Evolutionary conservation across 2,113 vertebrate genomes (phyloP).

Genomic region (Eulemur macaco): DNA sequence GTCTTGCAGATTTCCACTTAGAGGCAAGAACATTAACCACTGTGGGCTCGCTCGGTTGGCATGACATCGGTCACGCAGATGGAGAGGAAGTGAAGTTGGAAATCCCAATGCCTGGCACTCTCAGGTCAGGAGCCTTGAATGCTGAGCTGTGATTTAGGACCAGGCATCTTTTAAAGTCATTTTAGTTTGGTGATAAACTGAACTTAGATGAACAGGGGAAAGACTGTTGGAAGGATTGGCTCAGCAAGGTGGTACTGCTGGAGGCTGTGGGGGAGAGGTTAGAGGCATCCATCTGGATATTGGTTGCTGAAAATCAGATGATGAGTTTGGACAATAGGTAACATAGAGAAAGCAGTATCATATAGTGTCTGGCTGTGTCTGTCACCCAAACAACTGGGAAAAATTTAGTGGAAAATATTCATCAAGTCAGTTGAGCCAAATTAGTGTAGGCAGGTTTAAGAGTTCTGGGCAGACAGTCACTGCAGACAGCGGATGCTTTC

Average conservation of each 20-base stretch:
- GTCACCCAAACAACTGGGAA: not conserved
- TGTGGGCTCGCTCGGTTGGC: not conserved
- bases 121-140: not conserved
- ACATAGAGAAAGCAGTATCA: not conserved
- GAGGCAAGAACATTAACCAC: not conserved
- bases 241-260: not conserved
- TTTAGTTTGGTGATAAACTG: not conserved
- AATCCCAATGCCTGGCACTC: not conserved
- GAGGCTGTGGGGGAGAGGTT: not conserved
- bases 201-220: not conserved
- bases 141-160: not conserved
- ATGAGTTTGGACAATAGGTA: not conserved
- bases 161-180: not conserved
- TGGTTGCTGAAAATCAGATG: not conserved
- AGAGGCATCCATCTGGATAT: not conserved
- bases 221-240: not conserved
- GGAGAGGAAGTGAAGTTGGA: not conserved
- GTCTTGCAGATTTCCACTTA: not conserved
- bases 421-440: not conserved
- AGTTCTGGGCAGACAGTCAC: not conserved
- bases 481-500: not conserved
- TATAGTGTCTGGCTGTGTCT: not conserved
- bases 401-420: constrained; percentile 30
- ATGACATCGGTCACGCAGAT: not conserved
- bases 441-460: not conserved